A percentile compares a stretch with the other conserved stretches of the same genome.
Conservation (phyloP, 2,888 invertebrate species). For the Parnassius glacialis region DNA sequence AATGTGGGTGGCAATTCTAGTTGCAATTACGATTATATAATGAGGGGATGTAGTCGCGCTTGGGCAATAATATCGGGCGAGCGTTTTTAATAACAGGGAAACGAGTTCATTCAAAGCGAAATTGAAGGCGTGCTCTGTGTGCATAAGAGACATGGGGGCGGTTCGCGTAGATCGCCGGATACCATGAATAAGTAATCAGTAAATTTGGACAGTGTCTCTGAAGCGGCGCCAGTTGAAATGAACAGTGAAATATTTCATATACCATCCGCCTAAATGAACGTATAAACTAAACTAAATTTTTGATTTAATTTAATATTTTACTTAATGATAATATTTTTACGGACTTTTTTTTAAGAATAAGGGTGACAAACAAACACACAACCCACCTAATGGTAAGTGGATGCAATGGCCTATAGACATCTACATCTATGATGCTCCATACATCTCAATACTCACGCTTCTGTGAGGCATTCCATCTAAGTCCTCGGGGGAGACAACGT, state of each 20-base stretch:
- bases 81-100: slow-evolving; percentile 13
- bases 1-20: too few relatives aligned
- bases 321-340: too few relatives aligned
- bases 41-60: neutral
- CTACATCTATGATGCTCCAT: too few relatives aligned
- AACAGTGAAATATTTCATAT: slow-evolving; percentile 28
- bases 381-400: too few relatives aligned
- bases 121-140: slow-evolving; percentile 58
- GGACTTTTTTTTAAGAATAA: too few relatives aligned
- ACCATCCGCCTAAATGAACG: slow-evolving; percentile 32
- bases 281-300: slow-evolving; percentile 31
- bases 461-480: too few relatives aligned
- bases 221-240: slow-evolving; percentile 29
- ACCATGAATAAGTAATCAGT: slow-evolving; percentile 62
- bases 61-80: slow-evolving; percentile 2
- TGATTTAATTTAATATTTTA: neutral
- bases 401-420: too few relatives aligned
- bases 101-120: slow-evolving; percentile 44
- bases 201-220: slow-evolving; percentile 45
- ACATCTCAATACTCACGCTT: too few relatives aligned
- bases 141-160: slow-evolving; percentile 51
- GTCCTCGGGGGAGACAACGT: too few relatives aligned
- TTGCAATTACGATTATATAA: too few relatives aligned
- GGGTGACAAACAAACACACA: too few relatives aligned
- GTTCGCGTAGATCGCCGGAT: slow-evolving; percentile 41